Evolutionary conservation across 2,888 invertebrate genomes (phyloP), one percentile per base, ranked within the genome.

Genomic region (Halictus quadricinctus): DNA sequence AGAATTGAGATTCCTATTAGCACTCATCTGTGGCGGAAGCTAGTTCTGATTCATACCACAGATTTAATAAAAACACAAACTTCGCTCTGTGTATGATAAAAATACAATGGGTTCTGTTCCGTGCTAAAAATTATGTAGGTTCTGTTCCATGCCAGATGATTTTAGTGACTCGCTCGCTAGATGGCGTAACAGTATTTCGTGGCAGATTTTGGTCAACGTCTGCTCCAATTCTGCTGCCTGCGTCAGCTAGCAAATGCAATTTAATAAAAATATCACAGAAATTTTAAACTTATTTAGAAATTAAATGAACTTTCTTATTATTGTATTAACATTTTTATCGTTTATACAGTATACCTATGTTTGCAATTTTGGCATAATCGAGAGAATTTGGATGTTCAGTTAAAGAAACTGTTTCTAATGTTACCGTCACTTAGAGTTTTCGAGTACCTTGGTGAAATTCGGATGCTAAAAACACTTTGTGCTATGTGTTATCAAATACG

Each of bases 301-400:
- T 43, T 43, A n/a, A 54, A 72, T 50, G 18, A 43, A 43, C 21
- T 8, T 46, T 60, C 58, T 72, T 70, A 29, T 64, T 64, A 25
- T 64, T 54, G n/a, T 60, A 25, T 13, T 60, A 60, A 13, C 4
- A 25, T 60, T 64, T 13, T 7, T 15, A 64, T 29, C 36, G 25
- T 21, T 36, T 76, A 43, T 72, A 25, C 79, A 91, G 91, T 90
- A 41, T 88, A 85, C 43, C 72, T 91, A 54, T 88, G 87, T 43
- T 84, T 91, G n/a, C 90, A 91, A 80, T 78, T 91, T 50, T 91
- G 90, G 91, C 91, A 91, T 79, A 90, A 91, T 72, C 90, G 90
- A 46, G 90, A 91, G 36, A 83, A 86, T 79, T 87, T 91, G 64
- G 91, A 91, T 74, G 60, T 69, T 36, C 88, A 87, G 21, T 77